Conservation (phyloP, 2,113 vertebrate genomes). For the Thamnaconus septentrionalis region DNA sequence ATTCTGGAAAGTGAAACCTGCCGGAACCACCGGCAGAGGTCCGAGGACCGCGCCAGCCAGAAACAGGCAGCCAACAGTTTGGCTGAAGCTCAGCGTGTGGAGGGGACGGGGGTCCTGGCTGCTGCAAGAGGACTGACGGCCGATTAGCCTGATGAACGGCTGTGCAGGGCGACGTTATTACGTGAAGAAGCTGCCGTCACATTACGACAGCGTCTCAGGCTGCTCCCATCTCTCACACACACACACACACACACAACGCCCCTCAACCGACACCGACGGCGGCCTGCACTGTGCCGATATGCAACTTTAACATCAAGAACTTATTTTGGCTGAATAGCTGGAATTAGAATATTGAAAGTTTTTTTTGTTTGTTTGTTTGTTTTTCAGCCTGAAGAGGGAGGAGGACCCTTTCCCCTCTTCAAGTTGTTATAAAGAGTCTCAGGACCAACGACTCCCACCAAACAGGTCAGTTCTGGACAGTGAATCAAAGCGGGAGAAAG, state of each 20-base stretch:
- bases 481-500: no score
- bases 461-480: no score
- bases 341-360: no score
- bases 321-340: no score
- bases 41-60: constrained; percentile 11
- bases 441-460: no score
- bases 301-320: background rate
- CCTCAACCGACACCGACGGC: constrained; percentile 21
- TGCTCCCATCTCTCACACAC: constrained; percentile 23
- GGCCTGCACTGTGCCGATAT: constrained; percentile 28
- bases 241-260: background rate
- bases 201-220: constrained; percentile 19
- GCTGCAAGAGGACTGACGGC: constrained; percentile 27
- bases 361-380: no score
- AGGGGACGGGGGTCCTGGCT: no score
- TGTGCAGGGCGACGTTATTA: constrained; percentile 40
- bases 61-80: background rate
- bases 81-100: no score
- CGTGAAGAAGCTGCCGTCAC: constrained; percentile 44
- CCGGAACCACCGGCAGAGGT: constrained; percentile 58
- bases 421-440: no score
- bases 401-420: no score
- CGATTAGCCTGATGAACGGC: constrained; percentile 61
- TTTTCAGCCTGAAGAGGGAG: no score
- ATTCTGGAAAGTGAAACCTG: constrained; percentile 31